Percentiles rank a stretch among this genome's conserved stretches.
These are phyloP conservation scores for Scaptomyza flava DNA, from an alignment of 2,888 invertebrate genomes.

Conservation along the genomic window DNA sequence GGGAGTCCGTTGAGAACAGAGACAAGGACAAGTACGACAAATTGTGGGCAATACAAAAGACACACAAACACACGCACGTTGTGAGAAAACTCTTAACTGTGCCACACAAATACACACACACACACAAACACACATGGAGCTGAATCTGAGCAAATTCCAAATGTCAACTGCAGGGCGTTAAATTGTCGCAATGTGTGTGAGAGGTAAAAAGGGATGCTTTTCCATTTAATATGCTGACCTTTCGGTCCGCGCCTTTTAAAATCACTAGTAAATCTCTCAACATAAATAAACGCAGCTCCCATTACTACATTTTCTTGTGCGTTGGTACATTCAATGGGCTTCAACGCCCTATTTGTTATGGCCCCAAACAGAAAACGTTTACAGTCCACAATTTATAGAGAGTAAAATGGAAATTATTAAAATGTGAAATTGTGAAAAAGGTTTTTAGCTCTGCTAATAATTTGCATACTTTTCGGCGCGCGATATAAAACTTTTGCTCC, in stretches of 20 bases:
- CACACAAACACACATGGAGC: constrained; percentile 36
- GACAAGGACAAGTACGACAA: constrained; percentile 45
- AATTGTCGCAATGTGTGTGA: constrained; percentile 62
- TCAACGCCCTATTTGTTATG: constrained; percentile 26
- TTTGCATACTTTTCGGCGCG: constrained; percentile 75
- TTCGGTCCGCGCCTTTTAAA: constrained; percentile 25
- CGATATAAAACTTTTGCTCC: constrained; percentile 47
- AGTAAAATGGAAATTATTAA: constrained; percentile 61
- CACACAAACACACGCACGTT: constrained; percentile 8
- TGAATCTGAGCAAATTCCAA: constrained; percentile 58
- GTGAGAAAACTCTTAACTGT: constrained; percentile 23
- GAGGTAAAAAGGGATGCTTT: constrained; percentile 25
- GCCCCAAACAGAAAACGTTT: constrained; percentile 28
- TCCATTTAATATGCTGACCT: constrained; percentile 26
- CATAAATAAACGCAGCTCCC: constrained; percentile 46
- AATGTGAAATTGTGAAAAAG: constrained; percentile 65
- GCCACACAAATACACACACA: constrained; percentile 12
- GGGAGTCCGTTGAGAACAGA: constrained; percentile 17
- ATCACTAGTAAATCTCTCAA: constrained; percentile 45
- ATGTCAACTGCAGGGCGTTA: constrained; percentile 75
- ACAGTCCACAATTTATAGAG: constrained; percentile 53
- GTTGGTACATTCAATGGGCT: constrained; percentile 4
- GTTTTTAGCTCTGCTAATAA: constrained; percentile 75
- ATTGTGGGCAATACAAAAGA: constrained; percentile 58
- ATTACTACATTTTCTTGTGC: not conserved